Evolutionary conservation across 2,113 vertebrate genomes (phyloP), one percentile per base, ranked within the genome.

Genomic region (Ammodytes marinus): DNA sequence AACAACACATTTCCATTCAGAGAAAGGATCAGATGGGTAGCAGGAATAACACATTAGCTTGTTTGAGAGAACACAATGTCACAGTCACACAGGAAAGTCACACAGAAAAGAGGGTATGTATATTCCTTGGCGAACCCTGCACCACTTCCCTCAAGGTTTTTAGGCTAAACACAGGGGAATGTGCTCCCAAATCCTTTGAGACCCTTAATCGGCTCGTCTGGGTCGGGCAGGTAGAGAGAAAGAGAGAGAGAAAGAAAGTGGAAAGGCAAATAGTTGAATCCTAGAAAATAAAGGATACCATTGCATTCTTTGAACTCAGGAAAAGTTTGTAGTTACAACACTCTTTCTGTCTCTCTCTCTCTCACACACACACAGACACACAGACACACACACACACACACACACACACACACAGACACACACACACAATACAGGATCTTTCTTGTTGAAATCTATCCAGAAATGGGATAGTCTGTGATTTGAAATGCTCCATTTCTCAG

Each of bases 131-230:
- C 66, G 46, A 85, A 74, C 77, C 27, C 60, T 79, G 65, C 65
- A 80, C 74, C 61, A 89, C 55, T 91, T 88, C 73, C 27, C 80
- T 78, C 47, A 49, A 68, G 63, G 71, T 83, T 90, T 89, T 84
- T 67, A 81, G 84, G 58, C 61, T 77, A 86, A 84, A 92, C 82
- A 69, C 69, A 5, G 35, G 19, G 86, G 64, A 88, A 85, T 84
- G 82, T 88, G 81, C 50, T 64, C 45, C 70, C 63, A 90, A 92
- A 88, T 89, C 86, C 86, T 87, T 64, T 85, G 37, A 90, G 81
- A 57, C 67, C 67, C 86, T 86, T 88, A 91, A 94, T 92, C 83
- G 52, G 79, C 88, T 91, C 78, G 58, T 74, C 72, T 69, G 70
- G 64, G 71, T 49, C 3, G 14, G 42, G 55, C 40, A 74, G 71